These are phyloP conservation scores for Dasysyrphus tricinctus DNA, from an alignment of 2,888 invertebrate species.

Conservation along the genomic window DNA sequence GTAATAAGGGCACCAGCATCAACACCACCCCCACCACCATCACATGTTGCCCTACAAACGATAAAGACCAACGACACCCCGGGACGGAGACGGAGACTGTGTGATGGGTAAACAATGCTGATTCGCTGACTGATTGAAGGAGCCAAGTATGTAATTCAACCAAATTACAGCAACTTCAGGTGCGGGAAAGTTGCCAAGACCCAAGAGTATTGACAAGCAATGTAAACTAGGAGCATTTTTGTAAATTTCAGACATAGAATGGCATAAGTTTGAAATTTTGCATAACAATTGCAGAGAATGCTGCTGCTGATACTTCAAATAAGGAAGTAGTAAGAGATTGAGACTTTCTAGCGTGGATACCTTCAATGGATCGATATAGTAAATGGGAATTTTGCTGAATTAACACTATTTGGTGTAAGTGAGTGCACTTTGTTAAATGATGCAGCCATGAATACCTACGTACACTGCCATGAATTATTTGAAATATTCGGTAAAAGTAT, in stretches of 20 bases:
- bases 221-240: slow-evolving; percentile 56
- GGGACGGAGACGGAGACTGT: background rate
- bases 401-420: background rate
- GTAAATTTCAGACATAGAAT: slow-evolving; percentile 47
- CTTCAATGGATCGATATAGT: no score
- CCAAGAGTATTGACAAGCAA: slow-evolving; percentile 62
- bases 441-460: no score
- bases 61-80: background rate
- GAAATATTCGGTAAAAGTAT: no score
- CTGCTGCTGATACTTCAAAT: slow-evolving; percentile 37
- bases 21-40: background rate
- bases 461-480: no score
- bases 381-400: slow-evolving; percentile 1
- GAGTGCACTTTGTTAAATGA: background rate
- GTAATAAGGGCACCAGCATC: no score
- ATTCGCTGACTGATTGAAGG: slow-evolving; percentile 70
- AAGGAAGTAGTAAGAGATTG: background rate
- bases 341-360: background rate
- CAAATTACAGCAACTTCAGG: slow-evolving; percentile 71
- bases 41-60: background rate
- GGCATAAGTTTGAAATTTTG: slow-evolving; percentile 2
- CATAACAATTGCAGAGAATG: background rate
- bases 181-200: slow-evolving; percentile 69
- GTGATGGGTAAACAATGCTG: slow-evolving; percentile 50
- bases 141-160: slow-evolving; percentile 68